Base-by-base conservation (phyloP, 37 sponge, comb jelly and placozoan genomes). In the Axinella damicornis region DNA sequence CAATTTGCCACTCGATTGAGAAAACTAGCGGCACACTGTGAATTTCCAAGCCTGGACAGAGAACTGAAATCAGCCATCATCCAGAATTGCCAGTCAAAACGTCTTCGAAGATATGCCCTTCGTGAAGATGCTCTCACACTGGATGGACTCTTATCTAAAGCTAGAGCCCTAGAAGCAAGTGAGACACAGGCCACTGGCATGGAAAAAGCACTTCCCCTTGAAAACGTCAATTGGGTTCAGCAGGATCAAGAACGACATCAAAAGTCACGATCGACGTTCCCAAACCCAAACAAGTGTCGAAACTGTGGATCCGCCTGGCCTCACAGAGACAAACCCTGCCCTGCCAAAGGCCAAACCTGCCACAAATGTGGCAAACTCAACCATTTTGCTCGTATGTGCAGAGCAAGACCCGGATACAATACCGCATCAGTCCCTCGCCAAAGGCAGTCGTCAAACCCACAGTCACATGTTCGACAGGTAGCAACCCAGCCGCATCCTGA, bases 331-430 rank as follows among this genome's bases (percentile, higher is more conserved):
- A 52, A 52, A 19, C 78, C 58, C 18, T 86, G 87, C 20, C 87
- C 87, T 9, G 87, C 87, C 30, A 38, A 71, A 52, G 87, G 87
- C n/a, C 17, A 56, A 54, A 79, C 62, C 15, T 79, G 87, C 55
- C 62, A 30, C 13, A 73, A 74, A 28, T 88, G 77, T 74, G 70
- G 77, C 0, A 76, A 82, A 25, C 74, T 59, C 0, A 87, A 87
- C 69, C 88, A 87, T 36, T 87, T 81, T 80, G 81, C 81, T 20
- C 80, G 65, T 34, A 39, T 74, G 37, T 87, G 88, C 60, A 0
- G 28, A 2, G 71, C 72, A 16, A 68, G 31, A 6, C 31, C 31
- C 35, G 27, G 20, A 13, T 24, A 16, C 27, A 65, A 22, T 24
- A 20, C 65, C n/a, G 46, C 46, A 12, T 4, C 46, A 4, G 9